Percentiles rank a stretch among this genome's conserved stretches.
Evolutionary conservation across 2,797 vertebrate genomes (phyloP).

Genomic region (Limosa lapponica): DNA sequence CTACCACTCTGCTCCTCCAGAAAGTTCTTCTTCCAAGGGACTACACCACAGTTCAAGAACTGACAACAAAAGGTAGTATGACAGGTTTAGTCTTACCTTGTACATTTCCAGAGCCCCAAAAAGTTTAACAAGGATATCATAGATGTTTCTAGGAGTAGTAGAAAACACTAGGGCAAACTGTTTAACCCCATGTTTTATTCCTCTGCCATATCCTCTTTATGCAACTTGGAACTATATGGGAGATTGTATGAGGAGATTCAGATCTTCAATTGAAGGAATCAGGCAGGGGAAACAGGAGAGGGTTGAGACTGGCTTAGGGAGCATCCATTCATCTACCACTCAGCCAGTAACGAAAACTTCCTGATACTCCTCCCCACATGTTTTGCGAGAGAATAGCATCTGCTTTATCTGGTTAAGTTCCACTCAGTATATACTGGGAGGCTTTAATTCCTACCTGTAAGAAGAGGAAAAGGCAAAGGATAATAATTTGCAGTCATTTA

Average conservation of each 20-base stretch:
- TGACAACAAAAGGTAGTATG: not conserved
- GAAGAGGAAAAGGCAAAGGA: not conserved
- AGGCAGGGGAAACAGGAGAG: not conserved
- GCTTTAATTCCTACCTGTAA: slow-evolving; percentile 19
- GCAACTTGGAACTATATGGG: not conserved
- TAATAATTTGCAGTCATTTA: not conserved
- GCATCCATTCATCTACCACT: not conserved
- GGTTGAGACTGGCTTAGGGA: not conserved
- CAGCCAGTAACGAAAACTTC: not conserved
- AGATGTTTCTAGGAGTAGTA: not conserved
- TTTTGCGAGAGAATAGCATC: not conserved
- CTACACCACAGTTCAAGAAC: not conserved
- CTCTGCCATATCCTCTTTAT: not conserved
- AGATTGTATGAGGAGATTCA: not conserved
- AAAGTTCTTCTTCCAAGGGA: not conserved
- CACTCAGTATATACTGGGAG: not conserved
- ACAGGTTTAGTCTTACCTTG: not conserved
- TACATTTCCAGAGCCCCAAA: not conserved
- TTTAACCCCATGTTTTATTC: not conserved
- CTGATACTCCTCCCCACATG: not conserved
- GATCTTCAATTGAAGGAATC: not conserved
- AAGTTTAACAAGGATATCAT: not conserved
- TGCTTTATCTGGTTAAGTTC: not conserved
- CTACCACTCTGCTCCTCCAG: not conserved
- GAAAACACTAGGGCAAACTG: not conserved